Conservation (phyloP, 2,888 invertebrate genomes). For the Amblyjoppa proteus region DNA sequence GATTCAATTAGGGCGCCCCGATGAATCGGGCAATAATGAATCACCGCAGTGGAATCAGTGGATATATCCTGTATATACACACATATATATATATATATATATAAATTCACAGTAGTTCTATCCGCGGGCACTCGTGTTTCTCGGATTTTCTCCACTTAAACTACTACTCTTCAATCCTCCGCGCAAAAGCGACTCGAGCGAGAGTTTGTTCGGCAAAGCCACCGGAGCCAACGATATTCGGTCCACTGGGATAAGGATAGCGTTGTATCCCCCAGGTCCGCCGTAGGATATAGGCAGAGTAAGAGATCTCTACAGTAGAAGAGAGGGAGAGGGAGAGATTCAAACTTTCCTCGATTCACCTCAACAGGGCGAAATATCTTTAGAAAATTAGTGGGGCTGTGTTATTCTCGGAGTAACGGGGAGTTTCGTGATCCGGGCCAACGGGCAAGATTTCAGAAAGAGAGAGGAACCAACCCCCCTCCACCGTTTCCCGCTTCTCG, state of each 20-base stretch:
- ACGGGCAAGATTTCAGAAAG: conserved; percentile 53
- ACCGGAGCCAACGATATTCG: conserved; percentile 50
- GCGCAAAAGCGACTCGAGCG: conserved; percentile 11
- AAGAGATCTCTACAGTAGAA: conserved; percentile 2
- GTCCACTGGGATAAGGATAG: conserved; percentile 6
- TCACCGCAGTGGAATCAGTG: conserved; percentile 20
- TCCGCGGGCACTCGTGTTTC: conserved; percentile 30
- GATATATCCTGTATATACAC: too few relatives aligned
- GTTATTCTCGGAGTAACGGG: conserved; percentile 54
- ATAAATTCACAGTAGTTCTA: not conserved
- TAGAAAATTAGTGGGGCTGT: conserved; percentile 66
- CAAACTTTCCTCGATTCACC: conserved; percentile 44
- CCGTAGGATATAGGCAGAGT: not conserved
- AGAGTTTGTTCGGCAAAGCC: conserved; percentile 54
- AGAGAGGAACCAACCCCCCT: conserved; percentile 17
- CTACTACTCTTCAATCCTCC: conserved; percentile 8
- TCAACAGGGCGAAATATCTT: conserved; percentile 60
- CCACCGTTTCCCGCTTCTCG: conserved; percentile 41
- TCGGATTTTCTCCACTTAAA: conserved; percentile 58
- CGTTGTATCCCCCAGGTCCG: not conserved
- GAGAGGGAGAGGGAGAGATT: conserved; percentile 27
- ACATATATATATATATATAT: not conserved
- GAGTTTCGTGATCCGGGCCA: conserved; percentile 35
- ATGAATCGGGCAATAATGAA: conserved; percentile 64
- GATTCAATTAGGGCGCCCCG: conserved; percentile 48